Evolutionary conservation across 2,113 vertebrate species (phyloP), one percentile per base, ranked within the genome.

Genomic region (Enhydra lutris): DNA sequence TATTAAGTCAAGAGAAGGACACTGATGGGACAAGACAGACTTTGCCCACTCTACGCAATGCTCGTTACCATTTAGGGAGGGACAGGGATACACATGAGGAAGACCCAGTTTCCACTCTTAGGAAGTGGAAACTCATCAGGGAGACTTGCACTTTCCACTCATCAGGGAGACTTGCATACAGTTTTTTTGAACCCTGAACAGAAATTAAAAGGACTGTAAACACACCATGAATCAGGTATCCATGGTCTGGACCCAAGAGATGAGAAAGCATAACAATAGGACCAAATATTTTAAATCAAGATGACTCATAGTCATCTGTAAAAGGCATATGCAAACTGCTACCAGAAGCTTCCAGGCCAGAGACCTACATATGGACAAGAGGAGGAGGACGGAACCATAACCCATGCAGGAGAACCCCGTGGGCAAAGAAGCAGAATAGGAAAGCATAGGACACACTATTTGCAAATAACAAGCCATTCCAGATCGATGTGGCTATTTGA

Each of bases 231-330:
- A 18, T 67, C 29, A 36, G 50, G 31, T 78, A 42, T 21, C 45
- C 63, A 59, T 26, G 26, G 31, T 10, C 26, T 67, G 8, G 8
- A 18, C 39, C 55, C 29, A n/a, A 55, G 5, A 26, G 14, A 1
- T 71, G 47, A 88, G 76, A 73, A 89, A 59, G 20, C n/a, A n/a
- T 63, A 91, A 47, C 13, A 57, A n/a, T 1, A 36, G 47, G 15
- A 24, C 24, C 42, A 81, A 71, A 57, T 42, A 57, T 78, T 57
- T 96, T 50, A 81, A 76, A 81, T 82, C 47, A 89, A 94, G 2
- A 55, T 24, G 47, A 15, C 29, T 88, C 71, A 63, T 47, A 74
- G n/a, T 0, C 15, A 57, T 69, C 31, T 71, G 0, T 36, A 52
- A 52, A n/a, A 79, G 3, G 21, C 1, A 29, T 39, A 39, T 47